Evolutionary conservation across 2,797 vertebrate genomes (phyloP), one percentile per base, ranked within the genome.

Genomic region (Aulostomus chinensis): DNA sequence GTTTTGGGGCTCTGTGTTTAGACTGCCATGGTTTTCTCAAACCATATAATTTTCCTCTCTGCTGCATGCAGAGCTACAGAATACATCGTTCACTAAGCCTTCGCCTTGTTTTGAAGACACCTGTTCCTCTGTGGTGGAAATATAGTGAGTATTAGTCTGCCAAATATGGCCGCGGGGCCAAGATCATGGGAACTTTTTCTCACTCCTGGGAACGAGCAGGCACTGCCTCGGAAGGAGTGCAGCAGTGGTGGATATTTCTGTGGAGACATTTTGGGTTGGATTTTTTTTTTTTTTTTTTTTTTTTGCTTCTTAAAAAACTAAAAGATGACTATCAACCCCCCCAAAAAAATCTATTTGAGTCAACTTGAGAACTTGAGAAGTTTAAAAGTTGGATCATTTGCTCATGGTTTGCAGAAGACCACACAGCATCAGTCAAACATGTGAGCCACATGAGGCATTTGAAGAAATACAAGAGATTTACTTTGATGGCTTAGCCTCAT

Each of bases 11-110:
- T 65, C 54, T 76, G 73, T 81, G 80, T 80, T 85, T 76, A 79
- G 80, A 70, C 73, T 83, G 74, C 73, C 58, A 62, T 55, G 69
- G 76, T 73, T 85, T 83, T 84, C 66, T 58, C 26, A 60, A 82
- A 84, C 58, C 80, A 65, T 88, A 58, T 86, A 69, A 86, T 88
- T 86, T 83, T 76, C 65, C 35, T 49, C 61, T 58, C 42, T 37
- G 59, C 65, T 66, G 61, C 59, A 59, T 38, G 49, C 61, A 61
- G 42, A 73, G 63, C 68, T 43, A 10, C 60, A 73, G 53, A 62
- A 60, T 29, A 57, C 62, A 58, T 68, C 39, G 64, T 67, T 74
- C 36, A 8, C 58, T 73, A n/a, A n/a, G n/a, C n/a, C 58, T 55
- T 38, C 21, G 69, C 49, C 57, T 66, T 67, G 55, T 85, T 81